Evolutionary conservation across 1,140 invertebrate species (phyloP).

Genomic region (Triops cancriformis): DNA sequence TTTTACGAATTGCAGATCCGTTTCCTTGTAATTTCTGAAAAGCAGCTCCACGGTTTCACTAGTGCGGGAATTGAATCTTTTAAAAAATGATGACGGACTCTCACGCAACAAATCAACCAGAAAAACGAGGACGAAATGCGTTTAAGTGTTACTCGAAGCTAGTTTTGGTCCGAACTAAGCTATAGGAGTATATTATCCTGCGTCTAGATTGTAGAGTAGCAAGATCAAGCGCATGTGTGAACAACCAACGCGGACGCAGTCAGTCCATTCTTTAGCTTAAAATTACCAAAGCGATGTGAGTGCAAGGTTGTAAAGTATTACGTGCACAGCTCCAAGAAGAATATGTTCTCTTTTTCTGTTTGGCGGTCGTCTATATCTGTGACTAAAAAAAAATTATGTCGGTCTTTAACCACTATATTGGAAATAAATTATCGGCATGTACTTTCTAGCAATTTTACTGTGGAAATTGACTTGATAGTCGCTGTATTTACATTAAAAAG

Average conservation of each 20-base stretch:
- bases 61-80: neutral
- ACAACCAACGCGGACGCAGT: neutral
- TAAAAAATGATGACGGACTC: neutral
- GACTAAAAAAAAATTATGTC: no score
- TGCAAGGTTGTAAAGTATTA: neutral
- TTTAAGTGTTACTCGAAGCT: neutral
- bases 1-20: neutral
- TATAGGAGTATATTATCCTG: neutral
- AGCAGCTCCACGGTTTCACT: neutral
- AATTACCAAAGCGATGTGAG: neutral
- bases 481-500: constrained; percentile 14
- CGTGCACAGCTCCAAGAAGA: no score
- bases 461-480: neutral
- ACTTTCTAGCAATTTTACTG: no score
- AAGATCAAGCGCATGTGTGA: neutral
- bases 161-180: neutral
- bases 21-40: neutral
- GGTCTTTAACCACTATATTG: no score
- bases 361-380: no score
- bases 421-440: no score
- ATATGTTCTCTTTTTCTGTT: neutral
- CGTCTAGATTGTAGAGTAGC: neutral
- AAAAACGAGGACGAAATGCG: neutral
- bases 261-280: neutral
- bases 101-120: neutral